These are phyloP conservation scores for Littorina saxatilis DNA, from an alignment of 1,140 invertebrate species.

Conservation along the genomic window DNA sequence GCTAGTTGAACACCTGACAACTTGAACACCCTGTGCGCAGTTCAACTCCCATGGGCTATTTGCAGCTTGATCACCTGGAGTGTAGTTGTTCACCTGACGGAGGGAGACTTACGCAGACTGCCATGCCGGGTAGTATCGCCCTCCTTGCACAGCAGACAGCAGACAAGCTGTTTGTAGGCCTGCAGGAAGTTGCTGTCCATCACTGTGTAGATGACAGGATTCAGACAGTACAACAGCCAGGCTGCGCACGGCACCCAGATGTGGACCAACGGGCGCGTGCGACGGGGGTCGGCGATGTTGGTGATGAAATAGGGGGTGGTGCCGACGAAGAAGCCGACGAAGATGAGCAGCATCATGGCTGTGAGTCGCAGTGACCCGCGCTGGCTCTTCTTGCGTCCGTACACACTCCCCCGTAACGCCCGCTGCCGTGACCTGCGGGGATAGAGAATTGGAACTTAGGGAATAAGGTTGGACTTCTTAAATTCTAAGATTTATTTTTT, in stretches of 20 bases:
- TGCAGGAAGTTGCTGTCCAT: slow-evolving; percentile 62
- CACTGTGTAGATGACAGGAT: slow-evolving; percentile 62
- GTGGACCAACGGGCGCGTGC: slow-evolving; percentile 54
- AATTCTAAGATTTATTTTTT: too few relatives aligned
- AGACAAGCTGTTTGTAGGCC: slow-evolving; percentile 55
- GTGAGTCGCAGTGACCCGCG: slow-evolving; percentile 57
- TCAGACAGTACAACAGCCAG: slow-evolving; percentile 60
- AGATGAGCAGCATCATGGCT: slow-evolving; percentile 67
- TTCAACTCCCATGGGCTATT: too few relatives aligned
- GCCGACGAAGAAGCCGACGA: slow-evolving; percentile 59
- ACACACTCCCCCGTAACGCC: slow-evolving; percentile 52
- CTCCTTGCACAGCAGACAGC: slow-evolving; percentile 37
- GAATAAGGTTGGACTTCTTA: too few relatives aligned
- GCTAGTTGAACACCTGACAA: too few relatives aligned
- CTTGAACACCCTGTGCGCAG: too few relatives aligned
- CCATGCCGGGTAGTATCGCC: neutral
- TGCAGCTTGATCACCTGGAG: too few relatives aligned
- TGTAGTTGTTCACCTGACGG: too few relatives aligned
- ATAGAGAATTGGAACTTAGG: too few relatives aligned
- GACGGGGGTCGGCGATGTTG: slow-evolving; percentile 57
- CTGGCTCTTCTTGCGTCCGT: slow-evolving; percentile 47
- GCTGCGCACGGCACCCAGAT: slow-evolving; percentile 59
- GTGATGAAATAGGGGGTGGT: slow-evolving; percentile 63
- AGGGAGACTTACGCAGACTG: neutral
- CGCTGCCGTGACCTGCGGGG: slow-evolving; percentile 50